These are phyloP conservation scores for Amphiduros pacificus DNA, from an alignment of 2,888 invertebrate genomes.

Conservation along the genomic window DNA sequence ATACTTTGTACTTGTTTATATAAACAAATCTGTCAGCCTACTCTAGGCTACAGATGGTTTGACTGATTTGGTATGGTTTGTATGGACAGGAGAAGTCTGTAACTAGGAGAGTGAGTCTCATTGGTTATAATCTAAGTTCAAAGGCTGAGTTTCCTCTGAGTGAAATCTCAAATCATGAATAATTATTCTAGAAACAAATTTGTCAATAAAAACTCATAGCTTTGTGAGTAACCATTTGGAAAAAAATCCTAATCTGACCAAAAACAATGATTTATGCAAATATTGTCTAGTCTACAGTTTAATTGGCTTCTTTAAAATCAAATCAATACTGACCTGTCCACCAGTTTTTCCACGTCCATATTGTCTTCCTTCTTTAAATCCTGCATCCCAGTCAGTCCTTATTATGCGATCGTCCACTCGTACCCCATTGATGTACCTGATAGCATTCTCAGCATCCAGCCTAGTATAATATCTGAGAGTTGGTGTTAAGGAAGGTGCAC, in stretches of 20 bases:
- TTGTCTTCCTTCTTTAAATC: conserved; percentile 94
- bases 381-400: conserved; percentile 98
- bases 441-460: conserved; percentile 64
- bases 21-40: no score
- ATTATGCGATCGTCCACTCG: conserved; percentile 94
- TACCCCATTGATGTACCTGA: conserved; percentile 91
- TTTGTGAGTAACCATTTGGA: background rate
- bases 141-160: no score
- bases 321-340: conserved; percentile 86
- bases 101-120: no score
- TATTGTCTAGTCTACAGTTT: no score
- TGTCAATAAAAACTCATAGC: background rate
- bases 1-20: no score
- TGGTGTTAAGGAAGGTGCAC: conserved; percentile 3
- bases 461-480: conserved; percentile 63
- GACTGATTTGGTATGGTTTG: no score
- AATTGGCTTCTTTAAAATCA: no score
- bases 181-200: no score
- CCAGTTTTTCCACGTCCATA: conserved; percentile 98
- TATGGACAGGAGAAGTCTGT: no score
- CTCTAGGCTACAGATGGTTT: no score
- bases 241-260: background rate
- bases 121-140: no score
- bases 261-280: background rate
- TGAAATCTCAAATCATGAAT: no score